phyloP scores from a whole-genome alignment of 2,113 vertebrate genomes.

The Cinclus mexicanus region DNA sequence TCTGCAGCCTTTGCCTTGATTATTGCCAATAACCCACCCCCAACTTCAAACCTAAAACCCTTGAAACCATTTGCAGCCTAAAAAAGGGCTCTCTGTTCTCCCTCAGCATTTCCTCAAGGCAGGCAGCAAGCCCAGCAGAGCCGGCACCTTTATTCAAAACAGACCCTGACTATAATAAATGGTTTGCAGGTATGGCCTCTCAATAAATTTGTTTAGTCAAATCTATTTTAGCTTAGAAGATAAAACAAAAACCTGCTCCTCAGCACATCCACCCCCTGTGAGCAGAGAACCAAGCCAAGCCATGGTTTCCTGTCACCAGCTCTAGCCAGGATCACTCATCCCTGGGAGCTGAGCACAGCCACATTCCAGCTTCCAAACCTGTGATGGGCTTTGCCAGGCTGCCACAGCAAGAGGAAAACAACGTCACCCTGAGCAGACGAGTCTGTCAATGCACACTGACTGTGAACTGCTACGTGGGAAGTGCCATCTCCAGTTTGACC shows the following conservation, averaged over 20 bases:
- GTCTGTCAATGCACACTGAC: fast-evolving
- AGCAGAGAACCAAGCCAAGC: background rate
- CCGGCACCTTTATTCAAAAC: background rate
- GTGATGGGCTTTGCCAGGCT: background rate
- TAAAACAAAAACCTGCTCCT: background rate
- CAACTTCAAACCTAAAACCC: background rate
- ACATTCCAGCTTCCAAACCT: background rate
- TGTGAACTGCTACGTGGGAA: background rate
- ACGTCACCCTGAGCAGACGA: background rate
- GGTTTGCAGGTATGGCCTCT: background rate
- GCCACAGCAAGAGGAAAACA: background rate
- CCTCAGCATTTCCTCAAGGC: background rate
- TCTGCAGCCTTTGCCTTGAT: background rate
- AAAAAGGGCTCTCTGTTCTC: background rate
- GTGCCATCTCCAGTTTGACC: background rate
- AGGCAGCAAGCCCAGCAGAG: background rate
- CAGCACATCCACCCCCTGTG: background rate
- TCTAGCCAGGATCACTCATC: background rate
- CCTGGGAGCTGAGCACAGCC: background rate
- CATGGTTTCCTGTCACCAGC: background rate
- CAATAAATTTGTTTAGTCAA: background rate
- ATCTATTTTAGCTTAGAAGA: background rate
- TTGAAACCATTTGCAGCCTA: background rate
- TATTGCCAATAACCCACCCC: background rate
- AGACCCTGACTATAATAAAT: fast-evolving